Evolutionary conservation across 1,140 invertebrate species (phyloP).

Genomic region (Psilanteris sp.): DNA sequence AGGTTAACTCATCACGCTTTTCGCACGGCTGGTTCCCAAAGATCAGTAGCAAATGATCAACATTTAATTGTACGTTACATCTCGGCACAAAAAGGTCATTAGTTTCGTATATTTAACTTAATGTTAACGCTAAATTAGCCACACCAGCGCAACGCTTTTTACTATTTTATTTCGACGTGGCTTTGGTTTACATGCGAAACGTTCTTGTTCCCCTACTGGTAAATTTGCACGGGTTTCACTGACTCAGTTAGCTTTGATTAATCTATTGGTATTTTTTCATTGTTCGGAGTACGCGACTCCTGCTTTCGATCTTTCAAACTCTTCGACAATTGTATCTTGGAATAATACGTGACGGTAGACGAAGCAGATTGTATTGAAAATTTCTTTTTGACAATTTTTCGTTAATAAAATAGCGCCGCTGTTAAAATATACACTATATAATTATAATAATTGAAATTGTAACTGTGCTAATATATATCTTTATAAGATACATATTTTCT

Average conservation of each 20-base stretch:
- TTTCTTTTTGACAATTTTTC: too few species aligned
- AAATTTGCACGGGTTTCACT: constrained; percentile 67
- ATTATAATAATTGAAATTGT: too few species aligned
- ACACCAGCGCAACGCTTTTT: constrained; percentile 40
- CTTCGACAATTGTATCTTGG: constrained; percentile 14
- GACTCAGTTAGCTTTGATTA: constrained; percentile 67
- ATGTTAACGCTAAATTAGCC: constrained; percentile 48
- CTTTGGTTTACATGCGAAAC: constrained; percentile 28
- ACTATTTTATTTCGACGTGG: constrained; percentile 41
- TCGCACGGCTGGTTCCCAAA: constrained; percentile 23
- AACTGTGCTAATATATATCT: too few species aligned
- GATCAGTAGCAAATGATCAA: constrained; percentile 41
- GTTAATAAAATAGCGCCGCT: too few species aligned
- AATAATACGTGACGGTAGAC: constrained; percentile 7
- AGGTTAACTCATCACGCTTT: too few species aligned
- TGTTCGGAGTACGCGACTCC: constrained; percentile 30
- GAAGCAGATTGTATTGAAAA: too few species aligned
- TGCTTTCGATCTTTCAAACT: constrained; percentile 20
- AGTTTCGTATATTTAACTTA: constrained; percentile 57
- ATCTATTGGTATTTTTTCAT: constrained; percentile 61
- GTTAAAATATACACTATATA: too few species aligned
- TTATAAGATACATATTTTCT: too few species aligned
- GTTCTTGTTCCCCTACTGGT: constrained; percentile 39
- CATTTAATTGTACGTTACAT: constrained; percentile 53
- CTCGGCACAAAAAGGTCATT: constrained; percentile 41